phyloP scores from a whole-genome alignment of 2,797 vertebrate species.

The Cyclura pinguis region DNA sequence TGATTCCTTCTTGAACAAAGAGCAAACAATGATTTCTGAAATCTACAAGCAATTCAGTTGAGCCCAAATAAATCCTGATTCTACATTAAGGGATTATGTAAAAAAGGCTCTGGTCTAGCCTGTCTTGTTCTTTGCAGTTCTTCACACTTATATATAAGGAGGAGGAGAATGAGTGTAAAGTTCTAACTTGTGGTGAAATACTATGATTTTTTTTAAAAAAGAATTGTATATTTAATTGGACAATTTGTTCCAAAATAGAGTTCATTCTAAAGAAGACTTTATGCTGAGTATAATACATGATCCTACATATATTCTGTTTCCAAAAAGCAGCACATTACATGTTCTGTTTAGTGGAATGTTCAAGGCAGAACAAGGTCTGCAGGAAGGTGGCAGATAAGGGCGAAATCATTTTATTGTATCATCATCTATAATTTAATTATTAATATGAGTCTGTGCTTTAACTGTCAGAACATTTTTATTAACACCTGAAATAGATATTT shows the following conservation, averaged over 20 bases:
- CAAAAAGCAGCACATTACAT: conserved; percentile 31
- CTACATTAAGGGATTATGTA: conserved; percentile 39
- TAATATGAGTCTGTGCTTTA: conserved; percentile 69
- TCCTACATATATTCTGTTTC: neutral
- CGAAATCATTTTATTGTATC: conserved; percentile 65
- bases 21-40: conserved; percentile 65
- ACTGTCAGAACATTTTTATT: conserved; percentile 73
- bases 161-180: conserved; percentile 55
- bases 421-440: conserved; percentile 76
- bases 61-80: conserved; percentile 71
- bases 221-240: conserved; percentile 51
- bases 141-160: neutral
- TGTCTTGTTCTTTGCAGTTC: conserved; percentile 32
- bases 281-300: conserved; percentile 47
- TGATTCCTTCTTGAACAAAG: conserved; percentile 57
- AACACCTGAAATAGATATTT: conserved; percentile 60
- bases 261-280: conserved; percentile 30
- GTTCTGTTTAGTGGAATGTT: conserved; percentile 63
- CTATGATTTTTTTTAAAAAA: neutral
- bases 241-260: conserved; percentile 41
- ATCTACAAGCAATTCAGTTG: conserved; percentile 60
- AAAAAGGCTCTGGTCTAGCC: conserved; percentile 53
- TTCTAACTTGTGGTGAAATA: conserved; percentile 38
- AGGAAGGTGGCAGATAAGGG: conserved; percentile 62
- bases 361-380: conserved; percentile 54